Evolutionary conservation across 2,113 vertebrate genomes (phyloP).

Genomic region (Polypterus senegalus): DNA sequence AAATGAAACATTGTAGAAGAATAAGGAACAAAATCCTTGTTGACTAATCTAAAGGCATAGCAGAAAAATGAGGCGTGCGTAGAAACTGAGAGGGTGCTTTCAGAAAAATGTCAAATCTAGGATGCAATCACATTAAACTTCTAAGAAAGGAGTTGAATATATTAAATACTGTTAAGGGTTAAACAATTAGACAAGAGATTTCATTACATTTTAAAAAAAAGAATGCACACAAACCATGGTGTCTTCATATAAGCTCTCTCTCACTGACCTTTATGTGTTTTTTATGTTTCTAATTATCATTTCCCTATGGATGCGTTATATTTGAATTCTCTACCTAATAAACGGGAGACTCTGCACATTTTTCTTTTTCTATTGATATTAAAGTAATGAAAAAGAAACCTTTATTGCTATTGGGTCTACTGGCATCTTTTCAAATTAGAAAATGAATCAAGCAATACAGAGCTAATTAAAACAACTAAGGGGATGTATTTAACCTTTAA

Average conservation of each 20-base stretch:
- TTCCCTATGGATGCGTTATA: constrained; percentile 1
- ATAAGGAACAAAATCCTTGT: too few relatives aligned
- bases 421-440: background rate
- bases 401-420: constrained; percentile 5
- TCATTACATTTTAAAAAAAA: too few relatives aligned
- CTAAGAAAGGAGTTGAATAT: too few relatives aligned
- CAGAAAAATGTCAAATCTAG: too few relatives aligned
- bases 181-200: too few relatives aligned
- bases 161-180: too few relatives aligned
- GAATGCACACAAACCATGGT: too few relatives aligned
- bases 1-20: too few relatives aligned
- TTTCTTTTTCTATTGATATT: constrained; percentile 1
- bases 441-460: background rate
- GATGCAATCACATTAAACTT: too few relatives aligned
- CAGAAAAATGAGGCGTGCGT: too few relatives aligned
- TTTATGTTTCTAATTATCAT: constrained; percentile 1
- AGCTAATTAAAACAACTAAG: constrained; percentile 10
- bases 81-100: too few relatives aligned
- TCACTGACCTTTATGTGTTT: constrained; percentile 4
- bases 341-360: background rate
- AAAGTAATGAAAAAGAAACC: constrained; percentile 3
- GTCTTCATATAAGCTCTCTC: background rate
- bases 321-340: constrained; percentile 1
- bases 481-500: constrained; percentile 4
- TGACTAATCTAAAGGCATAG: too few relatives aligned